Evolutionary conservation across 2,797 vertebrate species (phyloP), one percentile per base, ranked within the genome.

Genomic region (Lagorchestes hirsutus): DNA sequence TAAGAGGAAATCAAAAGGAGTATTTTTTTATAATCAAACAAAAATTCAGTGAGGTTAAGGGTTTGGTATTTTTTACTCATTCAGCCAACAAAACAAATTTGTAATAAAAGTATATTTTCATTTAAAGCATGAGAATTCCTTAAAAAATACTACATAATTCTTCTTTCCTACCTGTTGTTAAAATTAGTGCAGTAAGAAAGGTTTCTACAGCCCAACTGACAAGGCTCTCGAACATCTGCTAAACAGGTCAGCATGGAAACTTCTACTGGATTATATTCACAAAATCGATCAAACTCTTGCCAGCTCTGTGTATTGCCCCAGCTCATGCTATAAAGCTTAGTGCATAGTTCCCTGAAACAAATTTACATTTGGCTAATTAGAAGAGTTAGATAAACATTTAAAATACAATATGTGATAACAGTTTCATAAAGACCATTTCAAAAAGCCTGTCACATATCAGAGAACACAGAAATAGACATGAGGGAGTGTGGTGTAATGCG

Each of bases 101-200:
- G 74, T 93, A 96, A 56, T 91, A 91, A 97, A 96, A 94, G 54
- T 31, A 90, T 82, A 92, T 95, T 87, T 97, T 54, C 90, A 97
- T 62, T 95, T 94, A 98, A 97, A 98, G 82, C 90, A 98, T 90
- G 94, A 95, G 92, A 96, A 97, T 96, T 96, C 95, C 95, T 97
- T 96, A 97, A 96, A 92, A 97, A 92, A 98, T 97, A 98, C 97
- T 93, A 98, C 95, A 96, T 59, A 98, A 93, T 97, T 96, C 96
- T 92, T 96, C 96, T 97, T 94, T 98, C 98, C 98, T 98, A 99
- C 99, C 99, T 99, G 99, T 99, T 99, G 98, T 99, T 99, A 99
- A 99, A 99, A 99, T 99, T 99, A 98, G 99, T 99, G 98, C 99
- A 99, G 99, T 99, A 99, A 96, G 98, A 98, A 96, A 99, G 99